A percentile compares a stretch with the other conserved stretches of the same genome.
Evolutionary conservation across 2,113 vertebrate species (phyloP).

Genomic region (Tachysurus fulvidraco): DNA sequence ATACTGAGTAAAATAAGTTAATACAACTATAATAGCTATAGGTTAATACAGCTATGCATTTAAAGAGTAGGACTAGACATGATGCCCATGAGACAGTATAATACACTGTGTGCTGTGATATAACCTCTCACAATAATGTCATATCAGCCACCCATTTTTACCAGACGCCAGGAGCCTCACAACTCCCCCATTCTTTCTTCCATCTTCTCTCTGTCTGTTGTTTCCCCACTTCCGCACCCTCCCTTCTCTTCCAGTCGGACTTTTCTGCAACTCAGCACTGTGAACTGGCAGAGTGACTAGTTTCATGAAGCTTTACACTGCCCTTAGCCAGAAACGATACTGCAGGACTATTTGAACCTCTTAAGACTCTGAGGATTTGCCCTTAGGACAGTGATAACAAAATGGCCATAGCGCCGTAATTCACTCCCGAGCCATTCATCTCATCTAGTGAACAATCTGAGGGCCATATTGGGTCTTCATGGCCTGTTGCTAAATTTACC

Average conservation of each 20-base stretch:
- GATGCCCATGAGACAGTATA: not conserved
- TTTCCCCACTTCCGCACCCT: constrained; percentile 29
- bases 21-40: not conserved
- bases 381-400: constrained; percentile 35
- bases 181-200: constrained; percentile 34
- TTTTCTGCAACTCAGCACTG: constrained; percentile 23
- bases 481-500: constrained; percentile 76
- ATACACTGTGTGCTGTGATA: not conserved
- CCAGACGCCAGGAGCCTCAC: constrained; percentile 26
- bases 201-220: constrained; percentile 25
- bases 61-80: not conserved
- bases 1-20: not conserved
- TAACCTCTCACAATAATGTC: constrained; percentile 7
- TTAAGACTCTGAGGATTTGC: constrained; percentile 37
- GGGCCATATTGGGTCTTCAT: constrained; percentile 72
- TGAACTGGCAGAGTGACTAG: constrained; percentile 24
- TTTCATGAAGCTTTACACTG: constrained; percentile 15
- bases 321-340: constrained; percentile 30
- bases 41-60: not conserved
- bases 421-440: constrained; percentile 53
- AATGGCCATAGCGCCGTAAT: constrained; percentile 57
- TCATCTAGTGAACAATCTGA: constrained; percentile 35
- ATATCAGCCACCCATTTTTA: constrained; percentile 5
- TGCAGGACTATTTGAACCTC: constrained; percentile 32
- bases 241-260: constrained; percentile 10